Base-by-base conservation (phyloP, 2,888 invertebrate genomes). In the Epiblema foenella region DNA sequence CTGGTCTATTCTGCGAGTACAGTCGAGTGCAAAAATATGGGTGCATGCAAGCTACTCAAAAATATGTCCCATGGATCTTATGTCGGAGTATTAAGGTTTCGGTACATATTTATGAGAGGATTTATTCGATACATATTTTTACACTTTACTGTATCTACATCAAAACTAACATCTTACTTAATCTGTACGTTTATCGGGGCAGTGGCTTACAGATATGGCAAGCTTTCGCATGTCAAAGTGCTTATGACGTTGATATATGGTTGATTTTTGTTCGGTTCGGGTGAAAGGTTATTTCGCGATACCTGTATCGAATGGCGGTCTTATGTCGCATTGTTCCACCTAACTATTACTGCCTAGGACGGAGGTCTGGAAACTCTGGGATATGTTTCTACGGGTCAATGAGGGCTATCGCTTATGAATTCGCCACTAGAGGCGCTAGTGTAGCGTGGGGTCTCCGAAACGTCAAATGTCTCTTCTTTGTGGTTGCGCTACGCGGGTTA, bases 131-230 rank as follows among this genome's bases (percentile, higher is more conserved):
- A n/a, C n/a, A n/a, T n/a, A n/a, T n/a, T n/a, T n/a, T n/a, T n/a
- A n/a, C n/a, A n/a, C n/a, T n/a, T n/a, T n/a, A n/a, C n/a, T n/a
- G n/a, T n/a, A n/a, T n/a, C n/a, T n/a, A n/a, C 62, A 71, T 62
- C 71, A 56, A 66, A 56, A 54, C 66, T 51, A 51, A 65, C 71
- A 71, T 67, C 71, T 71, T 57, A 67, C 71, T 71, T 67, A 57
- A 71, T 70, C 65, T 59, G 56, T 67, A 37, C 37, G 49, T 66
- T 71, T 71, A 71, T 71, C 66, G 71, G 56, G 71, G 39, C 71
- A 71, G 39, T 71, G 71, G 56, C 66, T 60, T 29, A 15, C 42
- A 42, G 42, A 42, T 42, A 42, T 15, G 15, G 42, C n/a, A 42
- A 42, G 15, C 42, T 15, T 42, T 42, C 42, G 15, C 42, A 42